Conservation (phyloP, 1,140 invertebrate species). For the Bombyx mandarina region DNA sequence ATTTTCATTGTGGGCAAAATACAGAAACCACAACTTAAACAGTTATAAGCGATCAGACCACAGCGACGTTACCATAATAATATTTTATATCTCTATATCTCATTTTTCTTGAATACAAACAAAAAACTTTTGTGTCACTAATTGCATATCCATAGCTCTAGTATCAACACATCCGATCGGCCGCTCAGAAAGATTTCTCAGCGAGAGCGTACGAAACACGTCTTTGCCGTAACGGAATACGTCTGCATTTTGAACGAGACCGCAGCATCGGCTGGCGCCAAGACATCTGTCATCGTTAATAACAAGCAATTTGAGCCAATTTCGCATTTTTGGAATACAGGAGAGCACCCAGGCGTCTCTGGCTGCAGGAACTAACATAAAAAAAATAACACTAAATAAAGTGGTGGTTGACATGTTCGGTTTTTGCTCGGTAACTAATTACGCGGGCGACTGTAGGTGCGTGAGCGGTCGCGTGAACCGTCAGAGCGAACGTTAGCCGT, state of each 20-base stretch:
- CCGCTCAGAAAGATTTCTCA: constrained; percentile 20
- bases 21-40: constrained; percentile 21
- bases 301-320: constrained; percentile 68
- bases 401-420: constrained; percentile 43
- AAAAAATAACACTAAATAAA: constrained; percentile 60
- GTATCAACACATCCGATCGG: constrained; percentile 60
- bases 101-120: constrained; percentile 20
- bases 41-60: constrained; percentile 20
- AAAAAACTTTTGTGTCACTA: constrained; percentile 48
- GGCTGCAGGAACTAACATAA: constrained; percentile 54
- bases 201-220: constrained; percentile 9
- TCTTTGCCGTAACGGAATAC: constrained; percentile 12
- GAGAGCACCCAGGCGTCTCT: constrained; percentile 46
- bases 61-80: constrained; percentile 8
- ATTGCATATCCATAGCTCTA: constrained; percentile 55
- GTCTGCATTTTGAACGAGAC: constrained; percentile 10
- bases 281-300: constrained; percentile 68
- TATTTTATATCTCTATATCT: constrained; percentile 24
- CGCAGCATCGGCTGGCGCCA: constrained; percentile 37
- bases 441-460: constrained; percentile 28
- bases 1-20: no score
- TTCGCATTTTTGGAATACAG: constrained; percentile 63
- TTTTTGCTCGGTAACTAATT: constrained; percentile 49
- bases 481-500: constrained; percentile 37
- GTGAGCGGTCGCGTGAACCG: constrained; percentile 38